Evolutionary conservation across 2,888 invertebrate genomes (phyloP).

Genomic region (Agonum fuliginosum): DNA sequence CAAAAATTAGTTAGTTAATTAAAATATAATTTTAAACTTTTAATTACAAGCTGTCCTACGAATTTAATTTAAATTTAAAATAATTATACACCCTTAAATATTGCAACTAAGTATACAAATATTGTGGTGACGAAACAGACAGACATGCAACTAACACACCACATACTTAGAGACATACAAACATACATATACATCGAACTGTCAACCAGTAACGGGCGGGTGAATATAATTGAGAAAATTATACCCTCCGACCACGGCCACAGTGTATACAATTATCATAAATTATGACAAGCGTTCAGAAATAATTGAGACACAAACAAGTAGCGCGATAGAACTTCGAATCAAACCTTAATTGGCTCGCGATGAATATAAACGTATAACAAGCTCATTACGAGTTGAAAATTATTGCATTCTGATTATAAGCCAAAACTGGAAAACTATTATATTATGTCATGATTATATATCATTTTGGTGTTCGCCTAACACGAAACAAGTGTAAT

Average conservation of each 20-base stretch:
- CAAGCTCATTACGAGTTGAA: slow-evolving; percentile 32
- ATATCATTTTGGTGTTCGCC: background rate
- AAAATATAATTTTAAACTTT: too few relatives aligned
- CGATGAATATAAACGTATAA: slow-evolving; percentile 44
- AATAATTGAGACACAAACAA: slow-evolving; percentile 41
- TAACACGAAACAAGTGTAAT: background rate
- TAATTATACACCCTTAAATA: too few relatives aligned
- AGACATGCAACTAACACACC: too few relatives aligned
- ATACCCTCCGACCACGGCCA: background rate
- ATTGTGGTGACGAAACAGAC: background rate
- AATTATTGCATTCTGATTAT: slow-evolving; percentile 30
- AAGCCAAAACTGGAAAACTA: background rate
- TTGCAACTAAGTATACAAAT: background rate
- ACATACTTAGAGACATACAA: background rate
- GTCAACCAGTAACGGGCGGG: slow-evolving; percentile 42
- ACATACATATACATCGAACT: background rate
- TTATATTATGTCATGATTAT: background rate
- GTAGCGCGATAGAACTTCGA: slow-evolving; percentile 4
- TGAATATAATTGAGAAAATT: slow-evolving; percentile 51
- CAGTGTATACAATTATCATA: slow-evolving; percentile 47
- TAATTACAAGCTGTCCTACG: too few relatives aligned
- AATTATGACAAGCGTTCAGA: slow-evolving; percentile 41
- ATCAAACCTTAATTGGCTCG: slow-evolving; percentile 28
- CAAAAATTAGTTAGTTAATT: too few relatives aligned
- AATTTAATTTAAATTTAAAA: too few relatives aligned